phyloP scores from a whole-genome alignment of 2,113 vertebrate genomes.

The Cyrtonyx montezumae region DNA sequence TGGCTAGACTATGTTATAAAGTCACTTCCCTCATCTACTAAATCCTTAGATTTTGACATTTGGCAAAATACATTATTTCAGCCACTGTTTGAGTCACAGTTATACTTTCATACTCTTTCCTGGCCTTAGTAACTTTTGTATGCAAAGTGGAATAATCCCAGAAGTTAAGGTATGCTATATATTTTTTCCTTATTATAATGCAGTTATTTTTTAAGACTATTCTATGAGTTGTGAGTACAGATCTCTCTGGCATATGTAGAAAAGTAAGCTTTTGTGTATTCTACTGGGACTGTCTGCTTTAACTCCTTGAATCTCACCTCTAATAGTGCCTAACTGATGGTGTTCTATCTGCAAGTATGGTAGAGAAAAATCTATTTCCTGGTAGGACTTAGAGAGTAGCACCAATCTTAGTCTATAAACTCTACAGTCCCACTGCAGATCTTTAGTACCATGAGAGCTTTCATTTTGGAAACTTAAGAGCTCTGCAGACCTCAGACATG shows the following conservation, averaged over 20 bases:
- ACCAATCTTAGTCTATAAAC: no score
- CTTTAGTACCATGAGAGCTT: slow-evolving; percentile 43
- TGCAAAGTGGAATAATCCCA: not conserved
- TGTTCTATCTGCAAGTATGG: not conserved
- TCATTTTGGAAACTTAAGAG: slow-evolving; percentile 49
- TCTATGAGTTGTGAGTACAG: not conserved
- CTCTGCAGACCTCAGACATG: slow-evolving; percentile 21
- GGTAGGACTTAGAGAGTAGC: not conserved
- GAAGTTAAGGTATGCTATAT: not conserved
- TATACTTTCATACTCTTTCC: not conserved
- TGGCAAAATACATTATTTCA: not conserved
- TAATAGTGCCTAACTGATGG: not conserved
- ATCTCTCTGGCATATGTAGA: not conserved
- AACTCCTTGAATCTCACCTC: not conserved
- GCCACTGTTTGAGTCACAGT: not conserved
- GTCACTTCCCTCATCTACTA: not conserved
- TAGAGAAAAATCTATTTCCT: slow-evolving; percentile 6
- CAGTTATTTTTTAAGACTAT: not conserved
- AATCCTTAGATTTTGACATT: not conserved
- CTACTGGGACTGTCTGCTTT: not conserved
- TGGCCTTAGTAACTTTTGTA: not conserved
- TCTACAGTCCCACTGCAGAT: slow-evolving; percentile 43
- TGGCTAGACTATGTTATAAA: not conserved
- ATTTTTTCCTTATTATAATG: not conserved
- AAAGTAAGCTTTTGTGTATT: not conserved